Conservation (phyloP, 2,113 vertebrate genomes). For the Gorilla gorilla region DNA sequence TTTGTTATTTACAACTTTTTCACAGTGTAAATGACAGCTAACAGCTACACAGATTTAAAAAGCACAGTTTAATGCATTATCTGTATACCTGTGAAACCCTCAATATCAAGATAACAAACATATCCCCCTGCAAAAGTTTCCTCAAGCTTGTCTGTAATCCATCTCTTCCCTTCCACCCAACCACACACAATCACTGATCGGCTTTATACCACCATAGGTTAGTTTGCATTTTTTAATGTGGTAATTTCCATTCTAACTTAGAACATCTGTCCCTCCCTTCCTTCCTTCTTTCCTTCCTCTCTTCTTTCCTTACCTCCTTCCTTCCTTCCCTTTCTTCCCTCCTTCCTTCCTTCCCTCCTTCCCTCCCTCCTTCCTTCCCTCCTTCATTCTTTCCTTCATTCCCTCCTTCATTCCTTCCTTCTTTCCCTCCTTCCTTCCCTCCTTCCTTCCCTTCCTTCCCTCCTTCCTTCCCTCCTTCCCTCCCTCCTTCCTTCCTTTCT, state of each 20-base stretch:
- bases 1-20: neutral
- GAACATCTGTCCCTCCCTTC: neutral
- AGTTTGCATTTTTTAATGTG: neutral
- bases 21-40: neutral
- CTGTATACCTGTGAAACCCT: neutral
- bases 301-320: neutral
- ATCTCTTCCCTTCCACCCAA: accelerated
- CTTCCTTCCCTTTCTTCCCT: no score
- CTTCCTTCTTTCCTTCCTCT: no score
- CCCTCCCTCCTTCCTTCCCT: no score
- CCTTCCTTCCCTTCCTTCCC: accelerated
- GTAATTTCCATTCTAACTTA: neutral
- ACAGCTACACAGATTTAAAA: neutral
- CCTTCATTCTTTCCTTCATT: accelerated
- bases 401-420: accelerated
- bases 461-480: accelerated
- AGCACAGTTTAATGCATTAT: neutral
- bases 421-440: accelerated
- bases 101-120: neutral
- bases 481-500: accelerated
- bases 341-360: accelerated
- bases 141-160: neutral
- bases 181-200: neutral
- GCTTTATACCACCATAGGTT: neutral
- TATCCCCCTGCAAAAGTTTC: neutral